Evolutionary conservation across 2,888 invertebrate species (phyloP), one percentile per base, ranked within the genome.

Genomic region (Agonopterix alstromeriana): DNA sequence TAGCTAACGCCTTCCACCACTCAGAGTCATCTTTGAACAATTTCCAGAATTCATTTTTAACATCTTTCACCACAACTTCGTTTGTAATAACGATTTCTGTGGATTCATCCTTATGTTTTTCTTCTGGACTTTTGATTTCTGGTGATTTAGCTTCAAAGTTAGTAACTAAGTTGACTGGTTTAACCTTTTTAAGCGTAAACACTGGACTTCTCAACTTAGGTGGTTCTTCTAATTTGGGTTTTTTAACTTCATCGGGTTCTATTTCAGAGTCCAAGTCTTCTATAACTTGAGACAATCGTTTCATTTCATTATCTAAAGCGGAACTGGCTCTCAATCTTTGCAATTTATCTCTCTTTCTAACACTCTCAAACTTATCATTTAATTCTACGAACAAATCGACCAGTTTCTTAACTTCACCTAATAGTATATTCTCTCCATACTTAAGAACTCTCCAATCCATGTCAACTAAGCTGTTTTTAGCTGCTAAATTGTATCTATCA

Each of bases 401-500:
- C 1, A 89, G 49, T 48, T 85, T 84, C 50, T 81, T 86, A 0
- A 84, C 60, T 60, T 89, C 89, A 1, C 84, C 85, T n/a, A 86
- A 54, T 1, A 88, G 71, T 45, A 89, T 86, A 55, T 82, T 88
- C 48, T 89, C 88, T 0, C 88, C 89, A 45, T 89, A 89, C 49
- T 87, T 89, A 0, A 89, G 60, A 0, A 89, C 86, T 8, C 88
- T 70, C 82, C 87, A 89, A 52, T 89, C 83, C 88, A 89, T 89
- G 58, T 88, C 81, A 0, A 83, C 58, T 0, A 87, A 54, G 45
- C 85, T 86, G 43, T 87, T 84, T 44, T 69, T 81, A 3, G 85
- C 77, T 0, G 83, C 82, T 9, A 77, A 48, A 55, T 87, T 86
- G 48, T 88, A 87, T 47, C 77, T 70, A 5, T 77, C 77, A 46